These are phyloP conservation scores for Lycaon pictus DNA, from an alignment of 2,113 vertebrate genomes.

Conservation along the genomic window DNA sequence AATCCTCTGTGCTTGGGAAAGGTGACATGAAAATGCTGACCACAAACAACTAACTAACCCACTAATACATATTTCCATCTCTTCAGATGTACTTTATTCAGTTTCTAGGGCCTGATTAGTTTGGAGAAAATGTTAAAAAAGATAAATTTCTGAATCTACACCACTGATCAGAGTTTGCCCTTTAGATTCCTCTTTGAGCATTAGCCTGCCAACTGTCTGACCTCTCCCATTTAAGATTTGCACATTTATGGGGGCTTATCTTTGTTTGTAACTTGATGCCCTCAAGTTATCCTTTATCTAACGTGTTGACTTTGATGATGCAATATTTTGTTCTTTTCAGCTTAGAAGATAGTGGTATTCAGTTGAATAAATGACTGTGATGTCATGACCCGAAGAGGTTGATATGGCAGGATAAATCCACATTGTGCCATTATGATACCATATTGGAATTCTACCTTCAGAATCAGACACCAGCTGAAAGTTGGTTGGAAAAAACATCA, in stretches of 20 bases:
- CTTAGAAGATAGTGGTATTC: neutral
- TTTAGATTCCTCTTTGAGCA: neutral
- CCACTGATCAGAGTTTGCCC: neutral
- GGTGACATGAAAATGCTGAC: neutral
- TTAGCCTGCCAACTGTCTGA: neutral
- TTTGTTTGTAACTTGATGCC: neutral
- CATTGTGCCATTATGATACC: neutral
- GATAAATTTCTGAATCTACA: slow-evolving; percentile 9
- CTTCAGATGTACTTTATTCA: neutral
- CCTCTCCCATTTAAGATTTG: neutral
- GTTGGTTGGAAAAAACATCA: neutral
- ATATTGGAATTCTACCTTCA: neutral
- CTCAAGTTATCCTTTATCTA: neutral
- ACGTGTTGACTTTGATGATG: neutral
- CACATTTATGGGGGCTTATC: neutral
- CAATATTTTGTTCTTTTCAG: neutral
- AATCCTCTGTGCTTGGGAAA: neutral
- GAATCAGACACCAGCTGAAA: neutral
- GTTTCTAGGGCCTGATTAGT: neutral
- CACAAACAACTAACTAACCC: neutral
- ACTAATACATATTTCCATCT: neutral
- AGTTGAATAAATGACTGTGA: neutral
- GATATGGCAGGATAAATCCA: neutral
- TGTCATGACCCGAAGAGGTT: neutral
- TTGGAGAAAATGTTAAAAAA: neutral